phyloP scores from a whole-genome alignment of 2,113 vertebrate genomes.

The Sus scrofa region T2T-Sscrofa CM000814.6:124002001-124002500 shows the following conservation, averaged over 20 bases:
- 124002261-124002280: slow-evolving; percentile 18
- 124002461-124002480: not conserved
- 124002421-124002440: slow-evolving; percentile 19
- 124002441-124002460: not conserved
- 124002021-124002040: slow-evolving; percentile 34
- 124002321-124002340: not conserved
- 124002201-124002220: not conserved
- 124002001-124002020: slow-evolving; percentile 55
- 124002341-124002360: slow-evolving; percentile 25
- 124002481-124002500: slow-evolving; percentile 27
- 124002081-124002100: slow-evolving; percentile 16
- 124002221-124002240: not conserved
- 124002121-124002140: slow-evolving; percentile 39
- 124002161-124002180: slow-evolving; percentile 10
- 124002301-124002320: slow-evolving; percentile 12
- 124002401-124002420: slow-evolving; percentile 40
- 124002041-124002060: slow-evolving; percentile 21
- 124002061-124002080: not conserved
- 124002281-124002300: not conserved
- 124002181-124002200: slow-evolving; percentile 1
- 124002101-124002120: slow-evolving; percentile 27
- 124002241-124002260: slow-evolving; percentile 37
- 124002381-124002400: not conserved
- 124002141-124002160: not conserved
- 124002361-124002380: not conserved